Base-by-base conservation (phyloP, 1,140 invertebrate species). In the Proctacanthus coquilletti region DNA sequence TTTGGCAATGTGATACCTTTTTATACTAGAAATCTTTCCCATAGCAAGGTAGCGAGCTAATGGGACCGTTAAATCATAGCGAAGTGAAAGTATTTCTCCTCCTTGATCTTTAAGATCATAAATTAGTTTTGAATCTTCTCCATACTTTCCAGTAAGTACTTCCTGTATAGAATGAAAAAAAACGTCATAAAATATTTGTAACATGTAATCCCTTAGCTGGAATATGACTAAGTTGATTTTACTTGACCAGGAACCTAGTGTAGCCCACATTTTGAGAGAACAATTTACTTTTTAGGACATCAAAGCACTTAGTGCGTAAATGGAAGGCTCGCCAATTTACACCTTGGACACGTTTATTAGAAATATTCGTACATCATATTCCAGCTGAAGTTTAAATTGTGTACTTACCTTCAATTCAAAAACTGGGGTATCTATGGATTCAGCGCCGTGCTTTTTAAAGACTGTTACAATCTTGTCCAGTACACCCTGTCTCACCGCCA, bases 61-160 rank as follows among this genome's bases (percentile, higher is more conserved):
- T 33, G 96, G 95, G 36, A 98, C 94, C 4, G 85, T 89, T 25
- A 93, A 60, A 56, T 94, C 86, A 59, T 93, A 93, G 39, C 87
- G 70, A 43, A 92, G 62, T 5, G 84, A 82, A n/a, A 92, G 61
- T 39, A 88, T 80, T 69, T 99, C 96, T 23, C 95, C 96, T 36
- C 94, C 95, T 66, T 99, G 94, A 68, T 99, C 94, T 56, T 86
- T 88, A 6, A 99, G 65, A 62, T 99, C 94, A 64, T 97, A 99
- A 35, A 99, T 98, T 0, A 99, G 65, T 60, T 99, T 99, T 0
- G 93, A 91, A 64, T 99, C 96, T 68, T 98, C 95, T 3, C 96
- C 96, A 71, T 99, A 99, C 69, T 99, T 99, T 31, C 93, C 95
- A 32, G 92, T 96, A 20, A 99, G 66, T 4, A 97, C 89, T 67